Evolutionary conservation across 1,140 invertebrate species (phyloP).

Genomic region (Notospermus geniculatus): DNA sequence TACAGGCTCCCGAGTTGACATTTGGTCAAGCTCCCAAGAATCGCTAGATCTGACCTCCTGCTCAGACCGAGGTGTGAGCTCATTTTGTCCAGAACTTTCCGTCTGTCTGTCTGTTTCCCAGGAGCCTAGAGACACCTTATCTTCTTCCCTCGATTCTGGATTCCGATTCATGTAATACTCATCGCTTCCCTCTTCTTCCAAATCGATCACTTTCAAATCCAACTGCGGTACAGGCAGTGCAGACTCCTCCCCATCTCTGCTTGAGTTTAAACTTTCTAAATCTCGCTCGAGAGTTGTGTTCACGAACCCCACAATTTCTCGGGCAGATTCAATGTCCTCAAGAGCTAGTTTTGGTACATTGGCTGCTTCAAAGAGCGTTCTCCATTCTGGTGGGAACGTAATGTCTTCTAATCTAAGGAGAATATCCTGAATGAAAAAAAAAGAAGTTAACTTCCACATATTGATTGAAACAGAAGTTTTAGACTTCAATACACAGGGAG

Average conservation of each 20-base stretch:
- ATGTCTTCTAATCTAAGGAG: constrained; percentile 31
- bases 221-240: constrained; percentile 10
- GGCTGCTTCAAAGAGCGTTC: constrained; percentile 33
- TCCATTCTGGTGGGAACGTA: constrained; percentile 37
- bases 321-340: constrained; percentile 33
- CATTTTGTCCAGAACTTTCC: no score
- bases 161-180: background rate
- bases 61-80: constrained; percentile 8
- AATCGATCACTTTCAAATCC: background rate
- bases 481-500: background rate
- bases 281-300: constrained; percentile 31
- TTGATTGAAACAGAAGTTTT: no score
- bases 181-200: background rate
- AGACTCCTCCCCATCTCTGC: constrained; percentile 14
- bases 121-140: constrained; percentile 1
- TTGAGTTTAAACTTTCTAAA: constrained; percentile 19
- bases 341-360: constrained; percentile 32
- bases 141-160: background rate
- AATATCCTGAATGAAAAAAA: constrained; percentile 29
- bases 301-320: constrained; percentile 34
- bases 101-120: constrained; percentile 12
- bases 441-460: background rate
- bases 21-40: background rate
- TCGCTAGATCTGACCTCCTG: background rate
- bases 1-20: constrained; percentile 11